Evolutionary conservation across 2,797 vertebrate species (phyloP), one percentile per base, ranked within the genome.

Genomic region (Pangasius larnaudii): DNA sequence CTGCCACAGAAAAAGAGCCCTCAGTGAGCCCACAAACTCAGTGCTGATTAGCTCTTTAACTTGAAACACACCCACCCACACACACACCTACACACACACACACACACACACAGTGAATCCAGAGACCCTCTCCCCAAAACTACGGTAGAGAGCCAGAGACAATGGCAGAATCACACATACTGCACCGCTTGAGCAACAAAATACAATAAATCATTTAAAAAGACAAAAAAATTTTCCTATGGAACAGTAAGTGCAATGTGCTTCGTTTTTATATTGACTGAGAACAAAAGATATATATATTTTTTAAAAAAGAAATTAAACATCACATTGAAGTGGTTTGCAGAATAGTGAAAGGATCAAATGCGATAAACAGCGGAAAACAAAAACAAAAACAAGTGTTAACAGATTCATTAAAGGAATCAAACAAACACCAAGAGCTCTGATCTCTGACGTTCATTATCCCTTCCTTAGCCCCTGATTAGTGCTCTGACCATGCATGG

Each of bases 211-310:
- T 96, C 95, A 94, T 96, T 95, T 51, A 84, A 91, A 95, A 96
- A 96, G 91, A 95, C 93, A 96, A 96, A 95, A 96, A 96, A 96
- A 95, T 94, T 96, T 96, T 96, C 96, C 96, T 97, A 96, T 96
- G 95, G 96, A 96, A 96, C 96, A 96, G 95, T 96, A 96, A 96
- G 96, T 97, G 96, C 96, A 97, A 96, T 96, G 96, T 96, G 96
- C 96, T 96, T 97, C 94, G 95, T 96, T 97, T 96, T 96, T 96
- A 96, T 96, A 97, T 96, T 96, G 95, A 96, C 96, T 96, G 95
- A 96, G 95, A 96, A 96, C 96, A 96, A 96, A 96, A 96, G 90
- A 94, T 93, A 97, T 97, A 97, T 97, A 97, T 97, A 97, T 97
- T 96, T 97, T 97, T 95, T 83, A 96, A 96, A 97, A 96, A 96